These are phyloP conservation scores for Pheosia gnoma DNA, from an alignment of 2,888 invertebrate species.

Conservation along the genomic window DNA sequence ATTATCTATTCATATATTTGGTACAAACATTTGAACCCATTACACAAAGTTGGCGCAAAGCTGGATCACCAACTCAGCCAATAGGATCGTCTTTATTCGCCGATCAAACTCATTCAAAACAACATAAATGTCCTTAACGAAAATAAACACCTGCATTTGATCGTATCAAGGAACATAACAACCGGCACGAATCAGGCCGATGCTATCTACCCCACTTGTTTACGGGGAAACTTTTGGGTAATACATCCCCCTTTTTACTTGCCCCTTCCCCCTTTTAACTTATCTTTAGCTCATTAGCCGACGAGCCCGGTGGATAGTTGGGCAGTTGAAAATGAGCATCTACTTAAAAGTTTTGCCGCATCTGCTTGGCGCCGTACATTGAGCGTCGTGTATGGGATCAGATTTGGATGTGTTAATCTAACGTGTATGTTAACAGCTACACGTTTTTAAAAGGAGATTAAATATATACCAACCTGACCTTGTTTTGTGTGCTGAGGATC, in stretches of 20 bases:
- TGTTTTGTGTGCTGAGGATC: too few relatives aligned
- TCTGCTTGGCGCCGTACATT: slow-evolving; percentile 21
- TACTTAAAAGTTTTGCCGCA: slow-evolving; percentile 42
- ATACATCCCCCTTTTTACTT: not conserved
- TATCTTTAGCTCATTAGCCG: slow-evolving; percentile 37
- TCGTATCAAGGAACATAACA: not conserved
- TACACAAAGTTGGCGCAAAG: too few relatives aligned
- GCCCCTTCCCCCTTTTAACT: slow-evolving; percentile 14
- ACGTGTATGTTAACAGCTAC: too few relatives aligned
- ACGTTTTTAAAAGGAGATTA: too few relatives aligned
- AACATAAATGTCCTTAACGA: not conserved
- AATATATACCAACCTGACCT: too few relatives aligned
- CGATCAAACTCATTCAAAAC: not conserved
- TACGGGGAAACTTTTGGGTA: not conserved
- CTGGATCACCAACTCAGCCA: too few relatives aligned
- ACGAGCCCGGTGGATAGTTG: slow-evolving; percentile 33
- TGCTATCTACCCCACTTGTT: slow-evolving; percentile 3
- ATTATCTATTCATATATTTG: too few relatives aligned
- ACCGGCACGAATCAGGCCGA: not conserved
- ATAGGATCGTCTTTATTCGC: too few relatives aligned
- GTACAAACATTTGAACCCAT: too few relatives aligned
- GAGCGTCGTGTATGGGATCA: slow-evolving; percentile 22
- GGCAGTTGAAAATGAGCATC: slow-evolving; percentile 49
- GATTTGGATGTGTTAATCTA: not conserved
- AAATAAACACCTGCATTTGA: not conserved